phyloP scores from a whole-genome alignment of 2,113 vertebrate genomes.

The Pelusios castaneus region DNA sequence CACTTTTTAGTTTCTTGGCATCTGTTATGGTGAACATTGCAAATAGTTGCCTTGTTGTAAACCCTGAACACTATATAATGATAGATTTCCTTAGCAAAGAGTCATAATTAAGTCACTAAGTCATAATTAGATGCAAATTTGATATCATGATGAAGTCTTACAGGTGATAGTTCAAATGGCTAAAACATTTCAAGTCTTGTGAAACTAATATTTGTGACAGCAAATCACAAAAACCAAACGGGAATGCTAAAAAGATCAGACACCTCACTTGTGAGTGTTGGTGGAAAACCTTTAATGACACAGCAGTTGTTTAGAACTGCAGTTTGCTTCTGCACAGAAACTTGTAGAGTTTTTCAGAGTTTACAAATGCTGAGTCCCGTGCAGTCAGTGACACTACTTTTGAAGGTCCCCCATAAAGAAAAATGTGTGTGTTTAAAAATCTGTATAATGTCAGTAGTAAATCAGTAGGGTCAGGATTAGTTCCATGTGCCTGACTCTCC shows the following conservation, averaged over 20 bases:
- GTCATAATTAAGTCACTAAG: not conserved
- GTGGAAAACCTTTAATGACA: not conserved
- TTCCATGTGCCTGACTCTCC: not conserved
- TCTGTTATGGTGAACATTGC: not conserved
- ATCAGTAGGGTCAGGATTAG: not conserved
- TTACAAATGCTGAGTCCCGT: not conserved
- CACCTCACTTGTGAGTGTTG: accelerated
- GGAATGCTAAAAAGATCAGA: not conserved
- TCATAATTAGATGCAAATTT: not conserved
- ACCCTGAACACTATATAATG: not conserved
- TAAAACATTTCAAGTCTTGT: not conserved
- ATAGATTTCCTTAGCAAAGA: slow-evolving; percentile 17
- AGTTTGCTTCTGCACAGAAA: not conserved
- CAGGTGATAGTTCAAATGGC: not conserved
- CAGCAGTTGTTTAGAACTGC: not conserved
- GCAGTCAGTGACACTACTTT: not conserved
- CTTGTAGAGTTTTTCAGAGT: not conserved
- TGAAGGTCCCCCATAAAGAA: not conserved
- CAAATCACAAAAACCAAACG: not conserved
- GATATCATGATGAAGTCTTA: not conserved
- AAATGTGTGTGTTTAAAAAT: not conserved
- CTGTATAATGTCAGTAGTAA: not conserved
- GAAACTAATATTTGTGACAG: not conserved
- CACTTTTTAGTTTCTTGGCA: slow-evolving; percentile 3
- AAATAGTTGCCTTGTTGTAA: not conserved